Evolutionary conservation across 1,140 invertebrate species (phyloP).

Genomic region (Ctenoplectra terminalis): DNA sequence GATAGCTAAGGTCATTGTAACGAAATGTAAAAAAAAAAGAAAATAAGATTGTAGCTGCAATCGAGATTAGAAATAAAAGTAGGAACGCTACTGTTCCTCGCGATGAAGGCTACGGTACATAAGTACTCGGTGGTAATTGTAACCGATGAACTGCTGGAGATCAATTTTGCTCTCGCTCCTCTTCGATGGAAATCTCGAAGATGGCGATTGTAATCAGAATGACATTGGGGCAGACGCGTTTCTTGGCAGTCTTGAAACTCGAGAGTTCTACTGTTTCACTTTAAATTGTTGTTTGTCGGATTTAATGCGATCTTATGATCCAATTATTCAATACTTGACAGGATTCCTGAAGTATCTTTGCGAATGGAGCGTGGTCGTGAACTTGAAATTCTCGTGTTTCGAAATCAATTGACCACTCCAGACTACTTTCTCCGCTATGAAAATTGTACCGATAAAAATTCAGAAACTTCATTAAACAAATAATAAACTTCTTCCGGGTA

Average conservation of each 20-base stretch:
- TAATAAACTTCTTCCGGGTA: no score
- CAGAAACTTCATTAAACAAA: not conserved
- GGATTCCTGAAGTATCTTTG: not conserved
- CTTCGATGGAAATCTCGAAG: not conserved
- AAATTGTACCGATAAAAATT: not conserved
- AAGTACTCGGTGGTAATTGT: not conserved
- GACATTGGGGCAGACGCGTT: not conserved
- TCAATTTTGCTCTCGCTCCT: not conserved
- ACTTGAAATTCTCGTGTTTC: not conserved
- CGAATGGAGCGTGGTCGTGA: no score
- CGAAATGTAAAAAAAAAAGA: not conserved
- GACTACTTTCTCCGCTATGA: not conserved
- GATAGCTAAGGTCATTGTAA: not conserved
- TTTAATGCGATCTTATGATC: not conserved
- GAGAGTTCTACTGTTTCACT: not conserved
- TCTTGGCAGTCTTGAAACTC: not conserved
- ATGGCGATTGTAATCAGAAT: constrained; percentile 4
- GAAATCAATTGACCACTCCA: constrained; percentile 3
- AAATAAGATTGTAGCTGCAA: not conserved
- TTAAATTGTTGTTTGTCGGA: not conserved
- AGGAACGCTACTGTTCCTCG: not conserved
- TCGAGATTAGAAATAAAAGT: not conserved
- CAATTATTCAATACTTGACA: constrained; percentile 7
- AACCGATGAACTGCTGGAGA: not conserved
- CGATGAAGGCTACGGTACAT: not conserved